Evolutionary conservation across 2,113 vertebrate species (phyloP).

Genomic region (Morone saxatilis): DNA sequence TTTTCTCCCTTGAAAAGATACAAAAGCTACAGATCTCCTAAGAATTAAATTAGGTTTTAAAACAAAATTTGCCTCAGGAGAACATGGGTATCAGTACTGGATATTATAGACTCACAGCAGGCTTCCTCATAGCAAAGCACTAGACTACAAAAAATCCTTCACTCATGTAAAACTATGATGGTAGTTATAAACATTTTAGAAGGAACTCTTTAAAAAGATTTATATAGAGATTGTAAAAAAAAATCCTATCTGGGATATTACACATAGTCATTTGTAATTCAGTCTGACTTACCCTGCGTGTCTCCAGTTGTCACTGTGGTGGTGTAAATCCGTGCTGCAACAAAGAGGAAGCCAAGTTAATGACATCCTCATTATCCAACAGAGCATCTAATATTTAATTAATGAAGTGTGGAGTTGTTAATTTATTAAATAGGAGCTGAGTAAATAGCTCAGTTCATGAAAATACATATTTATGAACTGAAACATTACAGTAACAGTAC

Average conservation of each 20-base stretch:
- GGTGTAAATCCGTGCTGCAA: constrained; percentile 93
- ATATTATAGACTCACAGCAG: background rate
- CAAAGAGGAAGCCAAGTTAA: constrained; percentile 55
- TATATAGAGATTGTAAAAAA: constrained; percentile 2
- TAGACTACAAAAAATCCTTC: background rate
- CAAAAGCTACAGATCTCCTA: background rate
- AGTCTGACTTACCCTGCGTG: constrained; percentile 85
- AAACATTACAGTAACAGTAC: constrained; percentile 1
- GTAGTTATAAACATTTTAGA: background rate
- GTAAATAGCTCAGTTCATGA: constrained; percentile 7
- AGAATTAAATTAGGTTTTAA: background rate
- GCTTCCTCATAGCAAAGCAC: background rate
- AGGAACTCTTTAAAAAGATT: background rate
- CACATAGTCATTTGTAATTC: constrained; percentile 14
- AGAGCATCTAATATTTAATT: constrained; percentile 49
- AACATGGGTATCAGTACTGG: background rate
- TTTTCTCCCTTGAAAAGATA: background rate
- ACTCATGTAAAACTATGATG: background rate
- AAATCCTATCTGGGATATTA: background rate
- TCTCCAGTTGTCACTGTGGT: constrained; percentile 93
- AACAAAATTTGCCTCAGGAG: background rate
- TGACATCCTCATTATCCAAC: constrained; percentile 48
- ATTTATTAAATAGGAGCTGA: constrained; percentile 32
- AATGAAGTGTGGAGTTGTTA: constrained; percentile 45
- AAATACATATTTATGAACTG: constrained; percentile 40